These are phyloP conservation scores for Rotaria sp. DNA, from an alignment of 2,888 invertebrate genomes.

Conservation along the genomic window DNA sequence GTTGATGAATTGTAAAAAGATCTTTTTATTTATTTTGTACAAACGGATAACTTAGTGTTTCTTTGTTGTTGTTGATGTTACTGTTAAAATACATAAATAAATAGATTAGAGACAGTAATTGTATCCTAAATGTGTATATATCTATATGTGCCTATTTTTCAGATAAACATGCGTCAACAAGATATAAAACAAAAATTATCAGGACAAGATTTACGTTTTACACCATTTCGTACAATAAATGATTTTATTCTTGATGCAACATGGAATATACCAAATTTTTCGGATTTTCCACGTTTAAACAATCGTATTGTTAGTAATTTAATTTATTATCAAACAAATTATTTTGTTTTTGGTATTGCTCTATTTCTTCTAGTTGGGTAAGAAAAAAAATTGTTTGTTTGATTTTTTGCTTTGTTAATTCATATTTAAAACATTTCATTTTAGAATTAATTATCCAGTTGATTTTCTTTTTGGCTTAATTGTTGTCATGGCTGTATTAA, in stretches of 20 bases:
- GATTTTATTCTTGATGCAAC: conserved; percentile 34
- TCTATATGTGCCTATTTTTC: not conserved
- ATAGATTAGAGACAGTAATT: not conserved
- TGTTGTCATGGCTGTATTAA: conserved; percentile 12
- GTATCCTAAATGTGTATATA: not conserved
- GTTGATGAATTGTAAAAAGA: not conserved
- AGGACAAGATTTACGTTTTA: not conserved
- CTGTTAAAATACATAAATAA: not conserved
- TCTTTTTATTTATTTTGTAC: not conserved
- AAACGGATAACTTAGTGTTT: not conserved
- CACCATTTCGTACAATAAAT: conserved; percentile 34
- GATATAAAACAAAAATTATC: not conserved
- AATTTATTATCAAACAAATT: conserved; percentile 40
- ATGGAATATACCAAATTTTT: conserved; percentile 31
- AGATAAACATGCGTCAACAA: not conserved
- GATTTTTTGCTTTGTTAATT: too few species aligned
- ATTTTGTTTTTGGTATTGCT: conserved; percentile 30
- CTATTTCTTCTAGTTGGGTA: conserved; percentile 33
- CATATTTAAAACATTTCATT: not conserved
- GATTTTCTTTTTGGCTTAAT: conserved; percentile 33
- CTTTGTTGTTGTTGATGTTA: not conserved
- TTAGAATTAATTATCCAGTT: conserved; percentile 37
- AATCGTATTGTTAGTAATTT: conserved; percentile 38
- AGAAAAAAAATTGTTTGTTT: not conserved
- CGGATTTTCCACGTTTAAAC: conserved; percentile 28